A percentile compares a stretch with the other conserved stretches of the same genome.
These are phyloP conservation scores for Criorhina ranunculi DNA, from an alignment of 2,888 invertebrate genomes.

Conservation along the genomic window DNA sequence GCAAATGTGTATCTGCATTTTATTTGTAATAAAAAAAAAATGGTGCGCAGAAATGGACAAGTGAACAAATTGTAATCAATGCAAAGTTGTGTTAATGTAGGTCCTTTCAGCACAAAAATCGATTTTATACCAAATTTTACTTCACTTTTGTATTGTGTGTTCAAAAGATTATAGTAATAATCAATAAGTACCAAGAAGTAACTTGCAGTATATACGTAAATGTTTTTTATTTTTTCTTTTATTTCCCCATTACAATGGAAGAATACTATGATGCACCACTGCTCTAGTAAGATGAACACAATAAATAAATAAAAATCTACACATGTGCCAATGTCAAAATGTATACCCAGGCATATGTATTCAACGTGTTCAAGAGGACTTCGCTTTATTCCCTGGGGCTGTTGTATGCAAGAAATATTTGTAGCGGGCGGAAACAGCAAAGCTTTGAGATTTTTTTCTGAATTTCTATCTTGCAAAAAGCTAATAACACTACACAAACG, in stretches of 20 bases:
- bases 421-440: conserved; percentile 40
- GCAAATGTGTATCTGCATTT: conserved; percentile 13
- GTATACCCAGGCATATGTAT: conserved; percentile 10
- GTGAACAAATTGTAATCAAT: conserved; percentile 9
- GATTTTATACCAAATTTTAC: conserved; percentile 29
- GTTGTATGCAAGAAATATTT: conserved; percentile 42
- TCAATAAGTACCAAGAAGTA: not conserved
- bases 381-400: conserved; percentile 27
- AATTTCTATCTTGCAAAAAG: conserved; percentile 23
- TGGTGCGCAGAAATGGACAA: not conserved
- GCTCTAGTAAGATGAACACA: conserved; percentile 35
- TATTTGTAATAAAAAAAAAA: conserved; percentile 19
- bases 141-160: not conserved
- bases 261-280: conserved; percentile 50
- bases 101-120: conserved; percentile 47
- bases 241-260: not conserved
- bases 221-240: not conserved
- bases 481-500: conserved; percentile 32
- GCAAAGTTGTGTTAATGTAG: conserved; percentile 29
- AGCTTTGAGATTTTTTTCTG: conserved; percentile 56
- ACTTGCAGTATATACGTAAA: not conserved
- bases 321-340: conserved; percentile 54
- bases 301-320: conserved; percentile 44
- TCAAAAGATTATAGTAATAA: conserved; percentile 7
- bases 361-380: conserved; percentile 43